phyloP scores from a whole-genome alignment of 2,797 vertebrate genomes.

The Argyrosomus regius region DNA sequence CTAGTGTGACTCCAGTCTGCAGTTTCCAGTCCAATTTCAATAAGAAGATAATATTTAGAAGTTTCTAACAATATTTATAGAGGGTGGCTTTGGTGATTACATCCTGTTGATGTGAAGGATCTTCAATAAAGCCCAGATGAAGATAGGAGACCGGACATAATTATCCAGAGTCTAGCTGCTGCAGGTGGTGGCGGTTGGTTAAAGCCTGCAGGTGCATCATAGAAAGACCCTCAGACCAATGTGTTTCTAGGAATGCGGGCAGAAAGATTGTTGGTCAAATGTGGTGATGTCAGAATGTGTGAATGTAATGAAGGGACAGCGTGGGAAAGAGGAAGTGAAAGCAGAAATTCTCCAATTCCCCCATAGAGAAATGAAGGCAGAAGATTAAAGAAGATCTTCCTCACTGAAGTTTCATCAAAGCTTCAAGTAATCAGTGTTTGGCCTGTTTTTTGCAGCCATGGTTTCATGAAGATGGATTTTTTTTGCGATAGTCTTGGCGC shows the following conservation, averaged over 20 bases:
- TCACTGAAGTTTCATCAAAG: background rate
- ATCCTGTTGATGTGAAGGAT: background rate
- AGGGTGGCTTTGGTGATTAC: background rate
- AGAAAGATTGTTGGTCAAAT: background rate
- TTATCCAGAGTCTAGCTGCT: background rate
- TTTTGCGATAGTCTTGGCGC: background rate
- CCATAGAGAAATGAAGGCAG: background rate
- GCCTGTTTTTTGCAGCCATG: background rate
- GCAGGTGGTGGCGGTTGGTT: slow-evolving; percentile 1
- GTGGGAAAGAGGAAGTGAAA: background rate
- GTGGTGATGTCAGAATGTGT: background rate
- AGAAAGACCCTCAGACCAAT: background rate
- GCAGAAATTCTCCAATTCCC: background rate
- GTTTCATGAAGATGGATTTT: background rate
- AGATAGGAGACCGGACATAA: background rate
- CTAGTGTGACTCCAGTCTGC: background rate
- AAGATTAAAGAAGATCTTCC: background rate
- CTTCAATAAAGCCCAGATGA: slow-evolving; percentile 3
- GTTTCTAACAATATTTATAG: slow-evolving; percentile 3
- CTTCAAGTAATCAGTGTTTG: background rate
- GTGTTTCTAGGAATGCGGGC: background rate
- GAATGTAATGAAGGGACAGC: background rate
- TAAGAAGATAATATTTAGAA: slow-evolving; percentile 3
- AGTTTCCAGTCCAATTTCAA: background rate
- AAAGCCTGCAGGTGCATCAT: slow-evolving; percentile 6